A percentile compares a stretch with the other conserved stretches of the same genome.
phyloP scores from a whole-genome alignment of 2,797 vertebrate genomes.

The Sebastiscus tertius region DNA sequence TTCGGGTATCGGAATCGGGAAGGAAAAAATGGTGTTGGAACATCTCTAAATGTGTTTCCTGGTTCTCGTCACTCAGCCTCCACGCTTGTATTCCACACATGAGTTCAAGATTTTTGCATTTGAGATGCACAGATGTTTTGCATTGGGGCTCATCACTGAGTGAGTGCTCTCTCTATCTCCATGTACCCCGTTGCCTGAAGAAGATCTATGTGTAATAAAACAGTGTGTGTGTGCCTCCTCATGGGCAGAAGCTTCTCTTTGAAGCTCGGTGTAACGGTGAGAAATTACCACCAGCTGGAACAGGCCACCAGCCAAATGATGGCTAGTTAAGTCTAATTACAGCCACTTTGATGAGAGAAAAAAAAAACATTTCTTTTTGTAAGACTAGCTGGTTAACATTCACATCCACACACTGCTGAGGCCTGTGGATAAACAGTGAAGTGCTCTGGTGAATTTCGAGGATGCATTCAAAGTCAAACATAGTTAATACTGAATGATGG shows the following conservation, averaged over 20 bases:
- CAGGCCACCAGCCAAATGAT: conserved; percentile 24
- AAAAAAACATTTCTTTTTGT: background rate
- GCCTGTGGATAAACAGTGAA: background rate
- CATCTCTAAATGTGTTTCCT: background rate
- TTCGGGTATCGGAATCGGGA: no score
- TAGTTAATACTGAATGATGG: background rate
- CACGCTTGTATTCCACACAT: background rate
- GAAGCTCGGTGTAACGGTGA: conserved; percentile 6
- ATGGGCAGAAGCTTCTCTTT: background rate
- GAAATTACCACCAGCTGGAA: conserved; percentile 45
- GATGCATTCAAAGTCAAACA: background rate
- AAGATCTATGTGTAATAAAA: background rate
- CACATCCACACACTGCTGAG: background rate
- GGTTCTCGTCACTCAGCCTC: background rate
- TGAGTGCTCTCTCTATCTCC: background rate
- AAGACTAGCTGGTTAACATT: background rate
- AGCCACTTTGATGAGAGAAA: background rate
- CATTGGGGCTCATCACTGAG: background rate
- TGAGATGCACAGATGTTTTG: background rate
- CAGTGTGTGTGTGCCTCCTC: background rate
- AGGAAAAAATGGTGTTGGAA: no score
- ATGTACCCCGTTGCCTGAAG: background rate
- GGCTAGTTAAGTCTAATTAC: conserved; percentile 11
- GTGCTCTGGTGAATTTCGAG: background rate
- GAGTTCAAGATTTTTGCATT: background rate